Evolutionary conservation across 1,140 invertebrate genomes (phyloP).

Genomic region (Listronotus oregonensis): DNA sequence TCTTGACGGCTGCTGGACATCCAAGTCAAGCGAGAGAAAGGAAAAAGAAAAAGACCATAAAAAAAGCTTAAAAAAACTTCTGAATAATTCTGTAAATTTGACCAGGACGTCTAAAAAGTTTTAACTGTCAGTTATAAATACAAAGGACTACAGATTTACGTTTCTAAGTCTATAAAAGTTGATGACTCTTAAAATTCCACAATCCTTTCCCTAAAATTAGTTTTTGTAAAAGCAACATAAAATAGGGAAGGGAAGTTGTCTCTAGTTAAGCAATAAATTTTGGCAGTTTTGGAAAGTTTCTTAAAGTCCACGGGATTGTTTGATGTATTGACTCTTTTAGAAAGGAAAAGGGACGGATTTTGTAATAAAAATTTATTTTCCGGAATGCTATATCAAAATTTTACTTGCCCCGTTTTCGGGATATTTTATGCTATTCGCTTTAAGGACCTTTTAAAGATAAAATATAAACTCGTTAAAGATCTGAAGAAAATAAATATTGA

Average conservation of each 20-base stretch:
- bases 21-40: too few species aligned
- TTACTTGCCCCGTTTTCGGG: conserved; percentile 19
- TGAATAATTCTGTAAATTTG: conserved; percentile 7
- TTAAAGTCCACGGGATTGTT: conserved; percentile 23
- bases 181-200: conserved; percentile 32
- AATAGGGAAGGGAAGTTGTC: conserved; percentile 11
- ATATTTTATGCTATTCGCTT: conserved; percentile 20
- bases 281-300: conserved; percentile 14
- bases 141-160: conserved; percentile 9
- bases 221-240: conserved; percentile 24
- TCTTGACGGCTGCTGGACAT: too few species aligned
- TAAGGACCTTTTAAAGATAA: conserved; percentile 21
- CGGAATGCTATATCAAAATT: conserved; percentile 25
- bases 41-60: too few species aligned
- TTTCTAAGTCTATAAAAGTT: conserved; percentile 24
- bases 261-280: conserved; percentile 28
- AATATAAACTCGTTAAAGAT: conserved; percentile 29
- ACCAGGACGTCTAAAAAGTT: not conserved
- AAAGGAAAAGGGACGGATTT: conserved; percentile 27
- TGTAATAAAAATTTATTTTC: conserved; percentile 32
- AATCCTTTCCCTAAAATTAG: conserved; percentile 34
- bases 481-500: conserved; percentile 22
- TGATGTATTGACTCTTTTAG: conserved; percentile 28
- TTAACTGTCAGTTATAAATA: conserved; percentile 11
- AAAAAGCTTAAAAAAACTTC: conserved; percentile 1